Conservation (phyloP, 2,888 invertebrate genomes). For the Sipunculus nudus region DNA sequence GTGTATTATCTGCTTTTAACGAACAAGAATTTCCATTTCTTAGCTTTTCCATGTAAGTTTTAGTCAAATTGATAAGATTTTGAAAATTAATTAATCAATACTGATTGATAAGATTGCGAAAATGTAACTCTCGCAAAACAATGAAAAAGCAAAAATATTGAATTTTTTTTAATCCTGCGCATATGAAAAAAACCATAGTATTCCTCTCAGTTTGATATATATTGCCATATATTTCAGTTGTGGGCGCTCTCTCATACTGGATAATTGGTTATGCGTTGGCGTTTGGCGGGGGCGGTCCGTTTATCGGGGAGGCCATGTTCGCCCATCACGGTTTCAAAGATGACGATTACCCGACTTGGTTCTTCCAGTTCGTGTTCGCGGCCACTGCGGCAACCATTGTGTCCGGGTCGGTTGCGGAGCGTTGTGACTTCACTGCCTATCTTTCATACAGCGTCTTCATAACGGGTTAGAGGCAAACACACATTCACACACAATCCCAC, state of each 20-base stretch:
- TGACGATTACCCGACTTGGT: slow-evolving; percentile 58
- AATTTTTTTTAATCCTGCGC: too few relatives aligned
- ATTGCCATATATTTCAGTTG: slow-evolving; percentile 43
- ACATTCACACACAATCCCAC: too few relatives aligned
- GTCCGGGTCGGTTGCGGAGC: slow-evolving; percentile 71
- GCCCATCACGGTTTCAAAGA: slow-evolving; percentile 46
- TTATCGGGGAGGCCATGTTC: slow-evolving; percentile 65
- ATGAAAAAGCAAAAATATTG: too few relatives aligned
- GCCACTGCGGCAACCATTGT: slow-evolving; percentile 72
- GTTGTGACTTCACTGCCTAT: slow-evolving; percentile 70
- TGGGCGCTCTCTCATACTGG: slow-evolving; percentile 67
- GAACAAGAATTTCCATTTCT: too few relatives aligned
- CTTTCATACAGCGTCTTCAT: slow-evolving; percentile 69
- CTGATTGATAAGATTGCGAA: too few relatives aligned
- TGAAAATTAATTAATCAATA: too few relatives aligned
- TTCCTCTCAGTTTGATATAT: background rate
- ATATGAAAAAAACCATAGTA: too few relatives aligned
- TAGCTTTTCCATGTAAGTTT: too few relatives aligned
- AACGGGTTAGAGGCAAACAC: slow-evolving; percentile 64
- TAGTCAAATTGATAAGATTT: too few relatives aligned
- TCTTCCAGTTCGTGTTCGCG: slow-evolving; percentile 72
- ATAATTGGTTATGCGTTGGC: slow-evolving; percentile 68
- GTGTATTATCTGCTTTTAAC: too few relatives aligned
- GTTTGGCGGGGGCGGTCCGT: slow-evolving; percentile 64
- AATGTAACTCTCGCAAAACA: too few relatives aligned